Base-by-base conservation (phyloP, 2,113 vertebrate species). In the Antidorcas marsupialis region DNA sequence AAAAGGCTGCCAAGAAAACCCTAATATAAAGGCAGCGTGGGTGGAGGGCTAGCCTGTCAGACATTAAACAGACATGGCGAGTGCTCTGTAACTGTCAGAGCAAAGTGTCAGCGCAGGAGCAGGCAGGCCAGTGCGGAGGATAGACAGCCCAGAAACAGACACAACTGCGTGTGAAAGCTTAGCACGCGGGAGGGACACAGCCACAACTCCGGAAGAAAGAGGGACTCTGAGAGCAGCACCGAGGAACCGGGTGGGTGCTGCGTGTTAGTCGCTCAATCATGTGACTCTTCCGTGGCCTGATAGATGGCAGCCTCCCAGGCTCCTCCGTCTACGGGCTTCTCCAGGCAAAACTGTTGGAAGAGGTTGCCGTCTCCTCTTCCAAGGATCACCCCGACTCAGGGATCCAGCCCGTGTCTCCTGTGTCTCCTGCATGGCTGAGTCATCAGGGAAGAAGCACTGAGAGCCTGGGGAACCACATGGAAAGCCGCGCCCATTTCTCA, bases 181-280 rank as follows among this genome's bases (percentile, higher is more conserved):
- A 3, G 52, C 5, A 0, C 0, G 19, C 1, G 0, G 4, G 0
- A 1, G 17, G 55, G 36, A 8, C 6, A 1, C 2, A 2, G 14
- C 52, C 23, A 16, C 5, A 1, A 0, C 0, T 1, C 27, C 0
- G 0, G 53, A 7, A 30, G 23, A 1, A 13, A 21, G 5, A 0
- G 0, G 16, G 71, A 3, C 5, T 0, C 19, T 0, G 1, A 7
- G 25, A 78, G 55, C 1, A 10, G 28, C 25, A 1, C 0, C 7
- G 7, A 52, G 47, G 0, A 2, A 27, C 12, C 1, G 2, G 28
- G 12, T 2, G 10, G 39, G 39, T 7, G 39, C 71, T 27, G 21
- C 0, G 39, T 13, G 23, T 0, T 7, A 1, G 39, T 27, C 3
- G 12, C 23, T 43, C 71, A 25, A 23, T 4, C 39, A 0, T 76